These are phyloP conservation scores for Epiblema foenella DNA, from an alignment of 2,888 invertebrate genomes.

Conservation along the genomic window DNA sequence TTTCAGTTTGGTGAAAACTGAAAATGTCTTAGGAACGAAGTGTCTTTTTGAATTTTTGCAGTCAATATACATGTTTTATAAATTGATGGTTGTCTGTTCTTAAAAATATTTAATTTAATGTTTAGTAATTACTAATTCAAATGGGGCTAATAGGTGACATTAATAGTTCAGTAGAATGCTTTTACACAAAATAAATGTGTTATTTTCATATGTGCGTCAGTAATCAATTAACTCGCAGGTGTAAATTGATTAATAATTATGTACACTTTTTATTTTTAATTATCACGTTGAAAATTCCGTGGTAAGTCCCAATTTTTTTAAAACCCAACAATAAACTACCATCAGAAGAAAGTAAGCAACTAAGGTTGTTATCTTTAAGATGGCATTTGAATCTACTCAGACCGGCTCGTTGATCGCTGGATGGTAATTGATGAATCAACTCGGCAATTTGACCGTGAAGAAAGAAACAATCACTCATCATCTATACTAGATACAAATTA, in stretches of 20 bases:
- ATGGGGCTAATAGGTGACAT: no score
- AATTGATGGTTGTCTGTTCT: no score
- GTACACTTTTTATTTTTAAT: conserved; percentile 12
- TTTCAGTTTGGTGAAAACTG: not conserved
- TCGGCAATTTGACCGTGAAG: conserved; percentile 55
- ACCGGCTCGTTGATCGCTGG: conserved; percentile 50
- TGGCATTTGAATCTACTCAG: conserved; percentile 44
- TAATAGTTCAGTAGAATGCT: no score
- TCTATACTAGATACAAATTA: conserved; percentile 40
- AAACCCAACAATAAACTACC: conserved; percentile 30
- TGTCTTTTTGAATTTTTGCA: no score
- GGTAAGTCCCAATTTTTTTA: conserved; percentile 27
- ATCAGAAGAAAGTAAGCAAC: conserved; percentile 40
- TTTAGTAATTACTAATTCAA: no score
- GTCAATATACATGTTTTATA: no score
- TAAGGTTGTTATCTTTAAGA: conserved; percentile 41
- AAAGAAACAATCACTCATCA: conserved; percentile 49
- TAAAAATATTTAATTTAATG: no score
- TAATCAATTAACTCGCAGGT: conserved; percentile 5
- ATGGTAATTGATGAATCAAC: conserved; percentile 57
- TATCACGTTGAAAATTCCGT: conserved; percentile 18
- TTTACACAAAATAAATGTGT: not conserved
- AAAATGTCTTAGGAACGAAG: not conserved
- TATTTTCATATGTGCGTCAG: not conserved
- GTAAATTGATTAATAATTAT: conserved; percentile 6